phyloP scores from a whole-genome alignment of 1,140 invertebrate species.

The Diuraphis noxia region DNA sequence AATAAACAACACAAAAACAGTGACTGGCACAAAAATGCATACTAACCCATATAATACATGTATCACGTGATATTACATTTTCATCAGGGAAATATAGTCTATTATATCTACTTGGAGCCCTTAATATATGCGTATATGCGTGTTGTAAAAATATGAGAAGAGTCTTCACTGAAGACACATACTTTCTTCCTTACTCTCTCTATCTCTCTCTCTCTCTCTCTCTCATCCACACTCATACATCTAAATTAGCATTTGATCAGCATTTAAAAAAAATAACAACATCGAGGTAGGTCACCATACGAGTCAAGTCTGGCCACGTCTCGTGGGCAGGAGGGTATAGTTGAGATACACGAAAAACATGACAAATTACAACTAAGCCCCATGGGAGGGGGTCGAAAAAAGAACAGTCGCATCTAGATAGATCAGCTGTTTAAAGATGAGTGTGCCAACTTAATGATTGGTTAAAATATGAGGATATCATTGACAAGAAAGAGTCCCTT shows the following conservation, averaged over 20 bases:
- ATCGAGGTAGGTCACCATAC: neutral
- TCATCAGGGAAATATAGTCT: neutral
- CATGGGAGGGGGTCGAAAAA: neutral
- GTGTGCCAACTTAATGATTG: slow-evolving; percentile 9
- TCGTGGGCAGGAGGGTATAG: neutral
- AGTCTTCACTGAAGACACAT: too few relatives aligned
- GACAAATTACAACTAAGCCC: neutral
- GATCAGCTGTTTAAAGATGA: slow-evolving; percentile 5
- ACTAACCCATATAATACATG: neutral
- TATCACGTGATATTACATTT: neutral
- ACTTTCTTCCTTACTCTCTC: too few relatives aligned
- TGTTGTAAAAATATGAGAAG: too few relatives aligned
- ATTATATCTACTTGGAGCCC: neutral
- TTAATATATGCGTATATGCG: neutral
- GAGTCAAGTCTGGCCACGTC: neutral
- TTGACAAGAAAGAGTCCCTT: neutral
- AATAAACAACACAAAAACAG: neutral
- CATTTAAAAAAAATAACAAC: neutral
- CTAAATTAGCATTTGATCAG: neutral
- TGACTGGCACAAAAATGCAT: neutral
- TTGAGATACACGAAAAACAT: neutral
- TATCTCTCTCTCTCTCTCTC: too few relatives aligned
- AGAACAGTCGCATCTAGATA: slow-evolving; percentile 2
- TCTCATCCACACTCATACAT: neutral
- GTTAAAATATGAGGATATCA: slow-evolving; percentile 30